phyloP scores from a whole-genome alignment of 2,113 vertebrate species.

The Hassar affinis region DNA sequence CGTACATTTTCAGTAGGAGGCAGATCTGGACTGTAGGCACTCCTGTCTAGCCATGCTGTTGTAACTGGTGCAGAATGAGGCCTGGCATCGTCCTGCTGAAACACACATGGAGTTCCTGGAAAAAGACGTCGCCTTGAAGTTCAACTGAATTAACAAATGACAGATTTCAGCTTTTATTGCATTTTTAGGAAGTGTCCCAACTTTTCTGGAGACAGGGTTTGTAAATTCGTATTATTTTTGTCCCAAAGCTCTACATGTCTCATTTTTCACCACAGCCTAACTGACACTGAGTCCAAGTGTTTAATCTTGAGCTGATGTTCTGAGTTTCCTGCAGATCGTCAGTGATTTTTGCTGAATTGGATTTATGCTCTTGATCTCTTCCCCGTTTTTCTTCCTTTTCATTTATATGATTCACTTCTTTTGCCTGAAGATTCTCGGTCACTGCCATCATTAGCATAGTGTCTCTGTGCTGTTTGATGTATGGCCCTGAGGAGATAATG shows the following conservation, averaged over 20 bases:
- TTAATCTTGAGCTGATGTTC: neutral
- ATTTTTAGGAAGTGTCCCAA: too few species aligned
- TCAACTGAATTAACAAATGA: too few species aligned
- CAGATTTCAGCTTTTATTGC: too few species aligned
- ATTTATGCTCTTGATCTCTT: neutral
- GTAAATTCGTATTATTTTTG: neutral
- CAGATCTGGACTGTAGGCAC: too few species aligned
- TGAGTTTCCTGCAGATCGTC: neutral
- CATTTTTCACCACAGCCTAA: neutral
- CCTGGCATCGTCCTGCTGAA: too few species aligned
- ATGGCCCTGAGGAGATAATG: conserved; percentile 26
- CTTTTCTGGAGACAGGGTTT: too few species aligned
- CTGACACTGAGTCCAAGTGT: neutral
- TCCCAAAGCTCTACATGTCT: neutral
- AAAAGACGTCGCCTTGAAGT: too few species aligned
- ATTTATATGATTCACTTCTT: neutral
- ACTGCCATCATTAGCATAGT: conserved; percentile 39
- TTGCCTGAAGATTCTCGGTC: conserved; percentile 33
- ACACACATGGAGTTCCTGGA: too few species aligned
- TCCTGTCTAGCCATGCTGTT: too few species aligned
- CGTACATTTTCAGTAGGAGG: too few species aligned
- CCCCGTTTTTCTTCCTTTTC: neutral
- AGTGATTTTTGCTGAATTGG: neutral
- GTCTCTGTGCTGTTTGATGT: conserved; percentile 38
- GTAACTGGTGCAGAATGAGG: too few species aligned